Base-by-base conservation (phyloP, 2,888 invertebrate genomes). In the Lordiphosa fenestrarum region DNA sequence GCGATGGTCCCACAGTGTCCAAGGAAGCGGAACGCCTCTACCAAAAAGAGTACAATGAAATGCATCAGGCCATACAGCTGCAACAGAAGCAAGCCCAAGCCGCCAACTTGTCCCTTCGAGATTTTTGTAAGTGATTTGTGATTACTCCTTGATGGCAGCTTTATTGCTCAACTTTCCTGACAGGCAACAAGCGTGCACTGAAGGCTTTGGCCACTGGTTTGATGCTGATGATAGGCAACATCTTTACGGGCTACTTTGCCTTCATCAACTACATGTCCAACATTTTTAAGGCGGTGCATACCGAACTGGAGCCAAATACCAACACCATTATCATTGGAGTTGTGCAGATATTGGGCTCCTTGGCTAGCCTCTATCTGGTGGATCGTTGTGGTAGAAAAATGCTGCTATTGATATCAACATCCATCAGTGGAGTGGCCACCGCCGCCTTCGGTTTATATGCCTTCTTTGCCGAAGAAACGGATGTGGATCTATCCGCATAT, bases 261-360 rank as follows among this genome's bases (percentile, higher is more conserved):
- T 74, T 88, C 42, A 63, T 87, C 7, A 88, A 81, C 52, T 88
- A 88, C 58, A 84, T 86, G 60, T 73, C 87, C 7, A 76, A 61
- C 25, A 87, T 88, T 3, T 88, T 88, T 37, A 66, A 72, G 6
- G 59, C 65, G 3, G 71, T 83, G 5, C 71, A 84, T 12, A 84
- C 88, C 0, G 63, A 71, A 21, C 60, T 88, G 55, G 77, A 82
- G 40, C 84, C 87, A 0, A 84, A 87, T 19, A 74, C 74, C 1
- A 84, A 81, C 12, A 86, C 88, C 0, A 88, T 88, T 15, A 84
- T 87, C 19, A 73, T 87, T 58, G 88, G 88, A 0, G 77, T 44
- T 0, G 74, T 87, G 0, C 88, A 88, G 65, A 68, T 87, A 10
- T 9, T 83, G n/a, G 88, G 88, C 12, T 81, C 84, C 0, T 52